phyloP scores from a whole-genome alignment of 1,140 invertebrate species.

The Anthonomus grandis region DNA sequence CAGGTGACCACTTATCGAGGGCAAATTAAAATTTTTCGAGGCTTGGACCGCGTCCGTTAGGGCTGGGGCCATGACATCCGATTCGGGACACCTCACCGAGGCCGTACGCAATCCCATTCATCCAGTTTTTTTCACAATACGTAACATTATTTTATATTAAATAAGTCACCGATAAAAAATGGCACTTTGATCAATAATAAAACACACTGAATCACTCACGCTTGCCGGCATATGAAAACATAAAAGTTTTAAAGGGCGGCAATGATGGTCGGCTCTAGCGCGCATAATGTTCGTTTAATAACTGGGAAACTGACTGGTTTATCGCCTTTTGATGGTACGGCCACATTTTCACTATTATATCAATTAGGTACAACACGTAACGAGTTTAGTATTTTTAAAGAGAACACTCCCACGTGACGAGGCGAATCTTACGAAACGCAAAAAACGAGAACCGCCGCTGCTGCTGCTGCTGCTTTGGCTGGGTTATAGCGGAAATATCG shows the following conservation, averaged over 20 bases:
- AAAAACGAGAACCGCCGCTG: slow-evolving; percentile 18
- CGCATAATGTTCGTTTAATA: not conserved
- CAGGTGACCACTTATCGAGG: slow-evolving; percentile 52
- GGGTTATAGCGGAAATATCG: slow-evolving; percentile 30
- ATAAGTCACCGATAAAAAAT: slow-evolving; percentile 21
- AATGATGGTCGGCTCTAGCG: slow-evolving; percentile 2
- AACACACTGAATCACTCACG: slow-evolving; percentile 19
- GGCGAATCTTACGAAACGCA: slow-evolving; percentile 33
- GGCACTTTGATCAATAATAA: slow-evolving; percentile 32
- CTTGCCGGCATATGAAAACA: slow-evolving; percentile 37
- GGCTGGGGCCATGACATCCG: slow-evolving; percentile 71
- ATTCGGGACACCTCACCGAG: slow-evolving; percentile 58
- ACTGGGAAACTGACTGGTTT: not conserved
- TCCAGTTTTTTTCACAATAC: slow-evolving; percentile 49
- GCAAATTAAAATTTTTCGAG: slow-evolving; percentile 53
- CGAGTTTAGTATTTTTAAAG: slow-evolving; percentile 28
- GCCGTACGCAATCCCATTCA: slow-evolving; percentile 60
- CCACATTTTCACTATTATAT: too few species aligned
- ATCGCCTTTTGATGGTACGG: slow-evolving; percentile 9
- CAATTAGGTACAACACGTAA: too few species aligned
- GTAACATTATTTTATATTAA: slow-evolving; percentile 31
- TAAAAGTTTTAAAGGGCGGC: slow-evolving; percentile 18
- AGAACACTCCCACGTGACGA: slow-evolving; percentile 44
- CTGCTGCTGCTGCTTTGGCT: too few species aligned
- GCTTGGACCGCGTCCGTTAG: slow-evolving; percentile 64